Evolutionary conservation across 2,113 vertebrate genomes (phyloP).

Genomic region (Coregonus clupeaformis): DNA sequence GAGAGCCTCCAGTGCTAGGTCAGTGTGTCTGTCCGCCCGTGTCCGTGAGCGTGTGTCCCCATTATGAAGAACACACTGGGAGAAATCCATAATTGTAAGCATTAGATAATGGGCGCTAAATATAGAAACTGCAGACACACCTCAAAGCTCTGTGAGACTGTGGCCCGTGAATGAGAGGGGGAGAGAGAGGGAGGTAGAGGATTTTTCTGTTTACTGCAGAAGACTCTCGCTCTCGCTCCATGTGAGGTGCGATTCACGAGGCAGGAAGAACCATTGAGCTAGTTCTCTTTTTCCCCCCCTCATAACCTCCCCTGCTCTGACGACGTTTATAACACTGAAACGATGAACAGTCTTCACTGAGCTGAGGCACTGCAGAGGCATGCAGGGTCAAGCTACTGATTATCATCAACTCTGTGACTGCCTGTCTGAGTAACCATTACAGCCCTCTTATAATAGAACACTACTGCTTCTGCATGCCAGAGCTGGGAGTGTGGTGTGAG

Average conservation of each 20-base stretch:
- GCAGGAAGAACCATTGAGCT: conserved; percentile 28
- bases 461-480: not conserved
- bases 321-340: not conserved
- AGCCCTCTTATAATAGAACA: conserved; percentile 12
- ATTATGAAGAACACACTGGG: conserved; percentile 3
- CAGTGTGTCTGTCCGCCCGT: not conserved
- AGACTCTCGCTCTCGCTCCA: conserved; percentile 34
- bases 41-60: conserved; percentile 7
- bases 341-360: conserved; percentile 33
- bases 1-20: not conserved
- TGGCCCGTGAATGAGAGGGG: conserved; percentile 32
- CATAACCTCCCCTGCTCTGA: not conserved
- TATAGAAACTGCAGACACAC: conserved; percentile 32
- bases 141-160: conserved; percentile 4
- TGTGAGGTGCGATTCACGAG: conserved; percentile 58
- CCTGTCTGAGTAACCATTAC: conserved; percentile 18
- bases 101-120: conserved; percentile 34
- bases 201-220: conserved; percentile 37
- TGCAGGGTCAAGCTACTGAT: conserved; percentile 17
- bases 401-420: not conserved
- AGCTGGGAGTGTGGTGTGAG: not conserved
- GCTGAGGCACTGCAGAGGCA: conserved; percentile 38
- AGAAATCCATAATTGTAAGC: conserved; percentile 23
- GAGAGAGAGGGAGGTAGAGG: conserved; percentile 7
- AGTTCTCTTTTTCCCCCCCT: too few species aligned